phyloP scores from a whole-genome alignment of 2,797 vertebrate species.

The Lagocephalus sceleratus region DNA sequence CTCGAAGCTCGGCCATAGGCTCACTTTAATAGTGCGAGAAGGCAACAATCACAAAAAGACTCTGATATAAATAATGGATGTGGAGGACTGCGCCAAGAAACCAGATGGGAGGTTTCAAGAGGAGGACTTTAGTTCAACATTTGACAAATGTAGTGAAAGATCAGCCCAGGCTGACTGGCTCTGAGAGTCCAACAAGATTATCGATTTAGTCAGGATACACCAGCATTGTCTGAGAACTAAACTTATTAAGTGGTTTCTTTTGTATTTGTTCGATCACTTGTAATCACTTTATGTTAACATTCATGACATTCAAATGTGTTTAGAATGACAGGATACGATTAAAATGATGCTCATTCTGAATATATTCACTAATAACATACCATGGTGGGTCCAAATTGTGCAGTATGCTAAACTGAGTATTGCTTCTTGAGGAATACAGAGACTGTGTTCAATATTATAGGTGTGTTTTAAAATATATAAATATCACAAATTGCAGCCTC shows the following conservation, averaged over 20 bases:
- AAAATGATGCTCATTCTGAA: too few species aligned
- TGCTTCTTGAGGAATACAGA: too few species aligned
- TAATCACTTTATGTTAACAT: too few species aligned
- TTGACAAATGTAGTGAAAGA: constrained; percentile 56
- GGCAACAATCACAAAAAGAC: constrained; percentile 58
- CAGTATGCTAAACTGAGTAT: too few species aligned
- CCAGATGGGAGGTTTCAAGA: constrained; percentile 61
- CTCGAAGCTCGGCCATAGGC: constrained; percentile 27
- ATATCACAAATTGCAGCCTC: too few species aligned
- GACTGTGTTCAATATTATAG: too few species aligned
- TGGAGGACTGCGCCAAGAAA: constrained; percentile 47
- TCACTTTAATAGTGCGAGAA: constrained; percentile 44
- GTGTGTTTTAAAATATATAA: too few species aligned
- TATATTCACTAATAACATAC: too few species aligned
- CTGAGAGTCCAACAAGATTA: constrained; percentile 49
- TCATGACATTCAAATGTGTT: too few species aligned
- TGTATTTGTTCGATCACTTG: neutral
- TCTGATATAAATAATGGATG: constrained; percentile 69
- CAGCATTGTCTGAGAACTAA: constrained; percentile 46
- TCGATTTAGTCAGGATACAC: constrained; percentile 31
- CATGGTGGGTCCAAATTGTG: too few species aligned
- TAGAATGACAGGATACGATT: too few species aligned
- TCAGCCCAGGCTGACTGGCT: constrained; percentile 49
- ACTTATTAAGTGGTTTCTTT: constrained; percentile 32
- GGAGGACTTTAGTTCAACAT: constrained; percentile 52